A percentile compares a stretch with the other conserved stretches of the same genome.
phyloP scores from a whole-genome alignment of 1,140 invertebrate species.

The Leptopilina boulardi region DNA sequence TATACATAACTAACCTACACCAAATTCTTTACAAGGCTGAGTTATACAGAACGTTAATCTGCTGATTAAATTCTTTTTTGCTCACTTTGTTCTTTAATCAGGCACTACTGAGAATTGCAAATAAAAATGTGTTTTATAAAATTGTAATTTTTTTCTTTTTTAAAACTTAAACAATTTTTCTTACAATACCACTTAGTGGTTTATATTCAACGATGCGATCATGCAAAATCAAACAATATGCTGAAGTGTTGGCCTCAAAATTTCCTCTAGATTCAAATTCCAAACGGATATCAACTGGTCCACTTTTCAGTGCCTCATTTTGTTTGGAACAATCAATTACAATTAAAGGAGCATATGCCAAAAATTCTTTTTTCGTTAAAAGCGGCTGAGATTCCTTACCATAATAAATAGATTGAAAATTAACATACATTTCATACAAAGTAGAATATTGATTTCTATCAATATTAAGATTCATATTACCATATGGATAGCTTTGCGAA shows the following conservation, averaged over 20 bases:
- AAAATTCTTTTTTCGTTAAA: constrained; percentile 36
- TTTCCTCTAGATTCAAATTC: not conserved
- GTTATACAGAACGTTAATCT: too few relatives aligned
- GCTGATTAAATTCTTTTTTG: too few relatives aligned
- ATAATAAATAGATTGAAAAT: constrained; percentile 63
- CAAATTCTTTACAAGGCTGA: too few relatives aligned
- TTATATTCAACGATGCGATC: too few relatives aligned
- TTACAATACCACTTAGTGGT: too few relatives aligned
- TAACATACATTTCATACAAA: constrained; percentile 59
- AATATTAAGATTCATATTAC: constrained; percentile 60
- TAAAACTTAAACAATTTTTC: too few relatives aligned
- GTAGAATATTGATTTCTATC: constrained; percentile 53
- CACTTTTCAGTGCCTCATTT: not conserved
- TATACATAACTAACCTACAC: too few relatives aligned
- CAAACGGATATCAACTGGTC: not conserved
- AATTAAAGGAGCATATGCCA: constrained; percentile 22
- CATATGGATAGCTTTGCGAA: constrained; percentile 61
- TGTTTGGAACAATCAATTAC: constrained; percentile 8
- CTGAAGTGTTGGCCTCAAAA: not conserved
- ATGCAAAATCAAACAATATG: not conserved
- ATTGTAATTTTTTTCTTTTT: too few relatives aligned
- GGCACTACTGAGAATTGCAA: too few relatives aligned
- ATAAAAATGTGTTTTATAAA: too few relatives aligned
- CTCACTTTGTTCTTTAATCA: too few relatives aligned
- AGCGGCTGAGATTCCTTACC: constrained; percentile 45